Evolutionary conservation across 2,113 vertebrate genomes (phyloP).

Genomic region (Pteronura brasiliensis): DNA sequence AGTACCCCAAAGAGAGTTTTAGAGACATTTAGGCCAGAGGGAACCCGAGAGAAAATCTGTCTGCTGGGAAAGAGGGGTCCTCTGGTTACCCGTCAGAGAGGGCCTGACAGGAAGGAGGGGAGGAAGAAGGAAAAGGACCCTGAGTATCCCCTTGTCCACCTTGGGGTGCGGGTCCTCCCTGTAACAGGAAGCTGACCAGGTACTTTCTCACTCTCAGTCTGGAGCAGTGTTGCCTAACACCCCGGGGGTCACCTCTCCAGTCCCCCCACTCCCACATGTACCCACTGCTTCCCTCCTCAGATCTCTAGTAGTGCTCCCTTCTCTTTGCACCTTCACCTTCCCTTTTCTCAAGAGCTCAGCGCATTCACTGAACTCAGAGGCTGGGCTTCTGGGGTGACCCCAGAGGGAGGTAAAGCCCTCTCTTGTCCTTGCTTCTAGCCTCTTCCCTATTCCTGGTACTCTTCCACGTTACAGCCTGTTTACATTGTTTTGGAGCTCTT

Average conservation of each 20-base stretch:
- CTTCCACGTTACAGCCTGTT: not conserved
- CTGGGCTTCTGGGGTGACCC: not conserved
- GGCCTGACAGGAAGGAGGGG: slow-evolving; percentile 17
- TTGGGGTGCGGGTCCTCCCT: too few relatives aligned
- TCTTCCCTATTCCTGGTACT: not conserved
- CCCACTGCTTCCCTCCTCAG: not conserved
- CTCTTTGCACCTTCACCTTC: not conserved
- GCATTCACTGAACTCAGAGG: not conserved
- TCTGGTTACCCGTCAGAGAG: slow-evolving; percentile 33
- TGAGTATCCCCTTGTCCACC: not conserved
- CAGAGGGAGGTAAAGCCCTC: not conserved
- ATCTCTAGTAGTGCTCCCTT: not conserved
- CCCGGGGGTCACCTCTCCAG: not conserved
- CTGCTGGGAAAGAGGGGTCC: not conserved
- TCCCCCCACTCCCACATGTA: not conserved
- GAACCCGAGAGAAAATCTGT: not conserved
- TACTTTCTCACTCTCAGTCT: not conserved
- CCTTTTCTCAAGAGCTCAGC: not conserved
- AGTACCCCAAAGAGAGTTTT: not conserved
- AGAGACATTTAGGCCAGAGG: not conserved
- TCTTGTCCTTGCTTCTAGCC: not conserved
- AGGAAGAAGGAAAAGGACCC: not conserved
- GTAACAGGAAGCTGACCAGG: not conserved
- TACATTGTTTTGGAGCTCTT: not conserved
- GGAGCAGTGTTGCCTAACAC: not conserved